Percentiles rank a stretch among this genome's conserved stretches.
phyloP scores from a whole-genome alignment of 2,888 invertebrate species.

The Platycheirus rosarum region DNA sequence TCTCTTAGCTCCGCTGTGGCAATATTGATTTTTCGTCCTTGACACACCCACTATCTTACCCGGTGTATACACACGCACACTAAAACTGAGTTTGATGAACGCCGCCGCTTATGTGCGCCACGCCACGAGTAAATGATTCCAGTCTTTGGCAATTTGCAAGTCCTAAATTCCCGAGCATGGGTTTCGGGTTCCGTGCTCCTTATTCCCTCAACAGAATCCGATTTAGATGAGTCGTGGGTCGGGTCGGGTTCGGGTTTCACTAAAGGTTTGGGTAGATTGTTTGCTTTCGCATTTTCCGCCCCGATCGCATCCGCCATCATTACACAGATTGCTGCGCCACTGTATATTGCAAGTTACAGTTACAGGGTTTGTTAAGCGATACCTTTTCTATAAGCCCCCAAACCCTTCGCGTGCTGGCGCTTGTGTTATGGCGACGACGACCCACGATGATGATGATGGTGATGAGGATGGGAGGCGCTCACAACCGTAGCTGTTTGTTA shows the following conservation, averaged over 20 bases:
- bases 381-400: conserved; percentile 56
- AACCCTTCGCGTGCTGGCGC: too few relatives aligned
- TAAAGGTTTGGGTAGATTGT: conserved; percentile 46
- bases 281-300: conserved; percentile 42
- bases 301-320: conserved; percentile 58
- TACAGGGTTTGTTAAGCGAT: conserved; percentile 69
- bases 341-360: conserved; percentile 64
- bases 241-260: not conserved
- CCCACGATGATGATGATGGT: conserved; percentile 18
- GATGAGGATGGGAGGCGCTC: conserved; percentile 18
- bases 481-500: conserved; percentile 12
- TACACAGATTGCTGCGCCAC: conserved; percentile 67
- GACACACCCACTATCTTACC: conserved; percentile 50
- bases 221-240: conserved; percentile 37
- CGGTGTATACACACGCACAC: conserved; percentile 17
- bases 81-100: conserved; percentile 59
- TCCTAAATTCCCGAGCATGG: conserved; percentile 61
- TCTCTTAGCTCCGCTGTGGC: conserved; percentile 34
- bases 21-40: conserved; percentile 70
- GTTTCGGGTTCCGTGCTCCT: conserved; percentile 27
- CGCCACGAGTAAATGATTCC: conserved; percentile 67
- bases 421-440: conserved; percentile 43
- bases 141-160: conserved; percentile 69
- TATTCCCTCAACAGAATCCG: conserved; percentile 32
- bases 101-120: conserved; percentile 61